Conservation (phyloP, 1,140 invertebrate species). For the Leucophenga varia region DNA sequence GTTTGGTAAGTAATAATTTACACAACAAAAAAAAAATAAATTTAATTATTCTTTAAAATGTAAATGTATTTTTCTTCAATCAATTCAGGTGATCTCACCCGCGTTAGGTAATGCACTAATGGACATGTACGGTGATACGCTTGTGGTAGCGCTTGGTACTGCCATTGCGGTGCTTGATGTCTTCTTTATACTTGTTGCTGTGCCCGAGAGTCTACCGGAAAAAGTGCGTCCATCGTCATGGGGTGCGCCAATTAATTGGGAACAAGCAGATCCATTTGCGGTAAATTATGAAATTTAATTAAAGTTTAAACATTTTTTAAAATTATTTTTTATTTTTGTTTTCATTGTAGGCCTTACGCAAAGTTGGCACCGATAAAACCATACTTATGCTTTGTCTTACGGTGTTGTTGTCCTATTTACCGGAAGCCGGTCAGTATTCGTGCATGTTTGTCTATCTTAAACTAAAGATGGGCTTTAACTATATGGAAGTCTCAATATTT, state of each 20-base stretch:
- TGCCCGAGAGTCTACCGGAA: slow-evolving; percentile 96
- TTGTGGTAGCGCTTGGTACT: slow-evolving; percentile 95
- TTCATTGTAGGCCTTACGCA: slow-evolving; percentile 70
- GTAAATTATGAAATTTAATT: too few species aligned
- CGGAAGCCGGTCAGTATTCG: slow-evolving; percentile 98
- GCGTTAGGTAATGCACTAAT: slow-evolving; percentile 93
- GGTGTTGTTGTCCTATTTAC: slow-evolving; percentile 96
- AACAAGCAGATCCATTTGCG: slow-evolving; percentile 97
- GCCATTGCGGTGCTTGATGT: slow-evolving; percentile 94
- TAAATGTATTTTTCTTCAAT: too few species aligned
- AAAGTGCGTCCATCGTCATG: slow-evolving; percentile 79
- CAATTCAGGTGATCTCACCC: slow-evolving; percentile 81
- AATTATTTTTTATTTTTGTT: slow-evolving; percentile 15
- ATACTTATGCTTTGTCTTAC: slow-evolving; percentile 96
- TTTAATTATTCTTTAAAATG: too few species aligned
- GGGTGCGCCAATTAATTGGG: slow-evolving; percentile 87
- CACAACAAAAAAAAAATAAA: too few species aligned
- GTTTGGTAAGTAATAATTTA: slow-evolving; percentile 72
- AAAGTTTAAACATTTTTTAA: neutral
- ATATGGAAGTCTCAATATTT: slow-evolving; percentile 93
- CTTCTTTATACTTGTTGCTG: slow-evolving; percentile 96
- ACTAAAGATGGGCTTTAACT: slow-evolving; percentile 95
- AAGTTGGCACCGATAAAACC: slow-evolving; percentile 94
- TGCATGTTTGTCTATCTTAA: slow-evolving; percentile 99
- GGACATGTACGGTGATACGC: slow-evolving; percentile 84